These are phyloP conservation scores for Leptoclinus maculatus DNA, from an alignment of 2,797 vertebrate genomes.

Conservation along the genomic window DNA sequence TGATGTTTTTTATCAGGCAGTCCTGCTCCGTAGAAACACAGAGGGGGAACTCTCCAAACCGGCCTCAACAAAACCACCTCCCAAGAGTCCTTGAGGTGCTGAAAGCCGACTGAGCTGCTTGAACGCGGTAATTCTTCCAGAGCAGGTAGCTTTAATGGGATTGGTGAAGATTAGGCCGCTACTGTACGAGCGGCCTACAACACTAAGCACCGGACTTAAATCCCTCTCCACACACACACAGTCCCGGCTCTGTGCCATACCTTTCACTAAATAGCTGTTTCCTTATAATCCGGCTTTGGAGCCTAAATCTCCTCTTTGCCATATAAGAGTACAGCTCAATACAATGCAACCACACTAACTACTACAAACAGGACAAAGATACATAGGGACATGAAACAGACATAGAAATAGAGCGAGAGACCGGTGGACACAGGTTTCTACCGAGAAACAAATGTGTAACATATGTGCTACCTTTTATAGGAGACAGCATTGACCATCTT, in stretches of 20 bases:
- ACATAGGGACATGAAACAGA: background rate
- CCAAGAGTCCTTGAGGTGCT: constrained; percentile 52
- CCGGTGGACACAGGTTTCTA: background rate
- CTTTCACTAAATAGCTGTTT: constrained; percentile 67
- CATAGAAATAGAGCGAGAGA: background rate
- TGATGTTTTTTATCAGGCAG: constrained; percentile 15
- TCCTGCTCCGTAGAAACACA: constrained; percentile 16
- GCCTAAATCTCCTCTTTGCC: constrained; percentile 60
- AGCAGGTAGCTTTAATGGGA: constrained; percentile 81
- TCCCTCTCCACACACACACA: constrained; percentile 61
- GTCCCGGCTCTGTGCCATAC: constrained; percentile 55
- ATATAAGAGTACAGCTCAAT: constrained; percentile 40
- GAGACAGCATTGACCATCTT: too few relatives aligned
- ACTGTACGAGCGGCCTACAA: constrained; percentile 66
- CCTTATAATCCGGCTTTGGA: constrained; percentile 70
- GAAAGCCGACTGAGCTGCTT: constrained; percentile 74
- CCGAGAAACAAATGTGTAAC: background rate
- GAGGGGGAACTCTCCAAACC: constrained; percentile 45
- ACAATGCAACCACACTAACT: constrained; percentile 21
- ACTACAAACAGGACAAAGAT: constrained; percentile 10
- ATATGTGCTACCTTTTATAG: background rate
- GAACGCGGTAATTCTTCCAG: constrained; percentile 70
- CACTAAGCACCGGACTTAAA: constrained; percentile 68
- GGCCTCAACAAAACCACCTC: constrained; percentile 61
- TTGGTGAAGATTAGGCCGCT: constrained; percentile 76